These are phyloP conservation scores for Thrips palmi DNA, from an alignment of 1,140 invertebrate species.

Conservation along the genomic window DNA sequence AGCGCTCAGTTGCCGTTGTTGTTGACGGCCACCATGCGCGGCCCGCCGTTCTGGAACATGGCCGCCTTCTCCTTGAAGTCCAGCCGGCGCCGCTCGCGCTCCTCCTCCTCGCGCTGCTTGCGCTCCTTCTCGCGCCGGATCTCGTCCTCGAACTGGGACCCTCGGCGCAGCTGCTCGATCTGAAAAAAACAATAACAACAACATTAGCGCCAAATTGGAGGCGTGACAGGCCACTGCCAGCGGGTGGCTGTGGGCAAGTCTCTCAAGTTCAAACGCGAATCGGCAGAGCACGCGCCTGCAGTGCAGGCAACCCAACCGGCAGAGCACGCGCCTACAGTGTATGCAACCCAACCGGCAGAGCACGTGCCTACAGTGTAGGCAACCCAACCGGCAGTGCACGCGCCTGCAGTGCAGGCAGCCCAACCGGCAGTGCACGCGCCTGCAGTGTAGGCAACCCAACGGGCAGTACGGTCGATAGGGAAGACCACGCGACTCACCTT, in stretches of 20 bases:
- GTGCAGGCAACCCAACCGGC: too few species aligned
- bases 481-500: constrained; percentile 45
- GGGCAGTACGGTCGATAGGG: too few species aligned
- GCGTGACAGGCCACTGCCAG: background rate
- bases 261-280: too few species aligned
- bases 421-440: too few species aligned
- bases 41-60: constrained; percentile 32
- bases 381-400: too few species aligned
- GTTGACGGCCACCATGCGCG: background rate
- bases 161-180: constrained; percentile 61
- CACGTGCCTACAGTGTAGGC: too few species aligned
- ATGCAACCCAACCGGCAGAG: too few species aligned
- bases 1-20: background rate
- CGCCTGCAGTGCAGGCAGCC: too few species aligned
- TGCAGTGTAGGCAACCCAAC: too few species aligned
- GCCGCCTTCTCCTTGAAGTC: constrained; percentile 70
- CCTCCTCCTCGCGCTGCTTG: constrained; percentile 54
- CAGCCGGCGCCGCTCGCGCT: constrained; percentile 49
- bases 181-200: constrained; percentile 21
- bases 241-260: too few species aligned
- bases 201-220: background rate
- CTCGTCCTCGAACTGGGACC: constrained; percentile 73
- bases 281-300: too few species aligned
- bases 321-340: too few species aligned
- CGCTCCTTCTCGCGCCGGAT: constrained; percentile 75